Percentiles rank a stretch among this genome's conserved stretches.
Conservation (phyloP, 1,140 invertebrate species). For the Pseudachorutes palmiensis region DNA sequence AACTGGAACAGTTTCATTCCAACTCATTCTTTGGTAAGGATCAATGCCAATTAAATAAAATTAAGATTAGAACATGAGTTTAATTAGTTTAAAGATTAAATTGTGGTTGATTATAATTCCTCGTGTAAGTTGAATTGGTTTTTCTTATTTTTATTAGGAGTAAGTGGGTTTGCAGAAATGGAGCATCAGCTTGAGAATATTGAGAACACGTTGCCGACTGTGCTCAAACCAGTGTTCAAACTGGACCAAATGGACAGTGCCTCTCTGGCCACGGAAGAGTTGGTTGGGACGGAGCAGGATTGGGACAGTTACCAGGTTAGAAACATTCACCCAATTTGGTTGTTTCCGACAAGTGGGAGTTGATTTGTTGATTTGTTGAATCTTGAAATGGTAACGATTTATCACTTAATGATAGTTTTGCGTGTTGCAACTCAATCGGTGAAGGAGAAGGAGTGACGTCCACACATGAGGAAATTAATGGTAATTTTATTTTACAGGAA, state of each 20-base stretch:
- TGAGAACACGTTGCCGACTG: not conserved
- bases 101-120: not conserved
- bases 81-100: not conserved
- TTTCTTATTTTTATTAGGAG: not conserved
- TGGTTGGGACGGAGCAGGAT: constrained; percentile 30
- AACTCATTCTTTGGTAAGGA: constrained; percentile 29
- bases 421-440: no score
- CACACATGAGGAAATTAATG: not conserved
- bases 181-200: constrained; percentile 2
- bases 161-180: not conserved
- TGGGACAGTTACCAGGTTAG: constrained; percentile 38
- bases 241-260: constrained; percentile 20
- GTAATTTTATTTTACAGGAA: constrained; percentile 55
- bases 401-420: no score
- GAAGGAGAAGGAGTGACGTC: not conserved
- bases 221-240: constrained; percentile 5
- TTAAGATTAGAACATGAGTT: no score
- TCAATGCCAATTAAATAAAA: no score
- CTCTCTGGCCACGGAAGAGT: constrained; percentile 31
- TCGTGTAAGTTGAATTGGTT: not conserved
- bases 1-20: not conserved
- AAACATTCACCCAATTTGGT: not conserved
- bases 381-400: no score
- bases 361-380: no score
- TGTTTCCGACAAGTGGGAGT: not conserved